Base-by-base conservation (phyloP, 2,888 invertebrate species). In the Phasia obesa region DNA sequence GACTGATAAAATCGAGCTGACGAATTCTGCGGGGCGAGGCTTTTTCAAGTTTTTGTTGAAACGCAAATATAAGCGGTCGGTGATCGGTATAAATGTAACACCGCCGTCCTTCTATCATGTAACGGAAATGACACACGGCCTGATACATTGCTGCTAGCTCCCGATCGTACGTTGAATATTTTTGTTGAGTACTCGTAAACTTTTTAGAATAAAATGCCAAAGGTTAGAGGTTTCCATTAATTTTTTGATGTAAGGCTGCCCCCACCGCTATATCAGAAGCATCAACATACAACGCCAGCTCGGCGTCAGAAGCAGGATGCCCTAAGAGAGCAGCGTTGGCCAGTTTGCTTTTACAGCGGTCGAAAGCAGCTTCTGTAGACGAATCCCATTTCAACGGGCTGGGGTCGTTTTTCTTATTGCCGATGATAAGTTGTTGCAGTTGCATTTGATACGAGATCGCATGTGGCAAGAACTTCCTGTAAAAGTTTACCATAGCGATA, bases 21-120 rank as follows among this genome's bases (percentile, higher is more conserved):
- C 60, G 15, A 3, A 64, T 6, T 15, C 64, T 42, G 13, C 51
- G 67, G 2, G 31, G 57, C n/a, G 31, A 67, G 4, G 55, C 53
- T 35, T 64, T 64, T 38, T 55, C 64, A 6, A 31, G 31, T 31
- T 31, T 31, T 31, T 31, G 31, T 31, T 31, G 31, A 31, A 31
- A 31, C 2, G 31, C 31, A 31, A 31, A 31, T 7, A 64, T 31
- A 31, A 31, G 31, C 31, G 53, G 25, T 85, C 15, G 88, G 87
- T 2, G 87, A 86, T 6, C 84, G 87, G 76, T 15, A 57, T 85
- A 83, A 31, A 85, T 85, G 15, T 49, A 71, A 47, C 78, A 85
- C 4, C 53, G 19, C 7, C 85, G 49, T 2, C 81, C 85, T 23
- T 86, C 85, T 2, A 85, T 17, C 60, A 84, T 75, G 31, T 31